Evolutionary conservation across 2,797 vertebrate genomes (phyloP), one percentile per base, ranked within the genome.

Genomic region (Chrosomus eos): DNA sequence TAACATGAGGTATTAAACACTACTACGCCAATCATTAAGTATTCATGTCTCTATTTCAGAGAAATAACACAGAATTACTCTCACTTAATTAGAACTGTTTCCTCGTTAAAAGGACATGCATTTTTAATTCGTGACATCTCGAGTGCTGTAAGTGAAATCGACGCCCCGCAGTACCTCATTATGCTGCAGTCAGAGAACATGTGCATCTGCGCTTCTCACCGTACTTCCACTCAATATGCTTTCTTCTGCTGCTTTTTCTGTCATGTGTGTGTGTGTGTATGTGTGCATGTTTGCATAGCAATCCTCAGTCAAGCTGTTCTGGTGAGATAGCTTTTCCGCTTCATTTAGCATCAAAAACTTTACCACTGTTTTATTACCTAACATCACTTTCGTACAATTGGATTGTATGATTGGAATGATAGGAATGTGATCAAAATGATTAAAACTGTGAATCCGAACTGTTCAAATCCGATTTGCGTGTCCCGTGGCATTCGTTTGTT

Each of bases 51-150:
- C 85, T 85, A 88, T 89, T 89, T 89, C 76, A 82, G 87, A 89
- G 91, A 87, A 93, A 92, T 90, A 93, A 92, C 90, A 82, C 88
- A 81, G 72, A 90, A 92, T 93, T 91, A 89, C 91, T 91, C 86
- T 85, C 43, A 88, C 91, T 94, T 94, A 94, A 95, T 95, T 94
- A 93, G 92, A 92, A 91, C 90, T 90, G 91, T 90, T 89, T 91
- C 89, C 82, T 90, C 87, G 77, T 89, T 84, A 80, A 55, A 88
- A 89, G 87, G 43, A 72, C 91, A 91, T 93, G 89, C 91, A 93
- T 93, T 88, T 92, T 94, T 92, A 92, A 94, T 81, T 85, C 82
- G 86, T 86, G 86, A 90, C 92, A 90, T 90, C 77, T 82, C 88
- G 90, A 92, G 87, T 68, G 82, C 82, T 83, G 82, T 81, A 84